phyloP scores from a whole-genome alignment of 1,140 invertebrate genomes.

The Polyergus mexicanus region DNA sequence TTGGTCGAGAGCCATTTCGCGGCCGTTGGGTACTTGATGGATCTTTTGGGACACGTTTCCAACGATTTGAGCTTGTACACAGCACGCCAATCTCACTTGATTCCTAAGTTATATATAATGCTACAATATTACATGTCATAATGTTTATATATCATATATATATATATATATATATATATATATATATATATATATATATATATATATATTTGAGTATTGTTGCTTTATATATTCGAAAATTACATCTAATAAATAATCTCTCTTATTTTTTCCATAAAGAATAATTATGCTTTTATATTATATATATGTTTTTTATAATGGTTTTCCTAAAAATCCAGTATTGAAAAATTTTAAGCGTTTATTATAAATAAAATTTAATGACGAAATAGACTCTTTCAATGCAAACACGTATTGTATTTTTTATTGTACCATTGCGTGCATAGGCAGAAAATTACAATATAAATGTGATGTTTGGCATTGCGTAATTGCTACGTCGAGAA shows the following conservation, averaged over 20 bases:
- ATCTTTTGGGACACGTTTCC: conserved; percentile 68
- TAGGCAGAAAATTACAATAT: conserved; percentile 65
- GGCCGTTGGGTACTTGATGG: conserved; percentile 73
- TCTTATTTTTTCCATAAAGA: not conserved
- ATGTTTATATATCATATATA: conserved; percentile 23
- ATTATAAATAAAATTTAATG: conserved; percentile 12
- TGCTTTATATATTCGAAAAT: conserved; percentile 3
- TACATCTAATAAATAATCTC: not conserved
- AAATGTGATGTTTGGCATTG: conserved; percentile 67
- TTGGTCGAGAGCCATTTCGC: conserved; percentile 73
- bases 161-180: not conserved
- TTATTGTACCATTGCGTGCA: not conserved
- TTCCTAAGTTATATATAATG: conserved; percentile 41
- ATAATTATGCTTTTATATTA: not conserved
- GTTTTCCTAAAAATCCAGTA: not conserved
- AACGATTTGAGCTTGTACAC: conserved; percentile 35
- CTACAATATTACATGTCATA: conserved; percentile 14
- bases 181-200: not conserved
- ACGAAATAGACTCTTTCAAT: conserved; percentile 22
- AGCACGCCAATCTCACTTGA: not conserved
- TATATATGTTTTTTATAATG: too few relatives aligned
- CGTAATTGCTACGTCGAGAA: conserved; percentile 59
- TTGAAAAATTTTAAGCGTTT: conserved; percentile 6
- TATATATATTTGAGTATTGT: not conserved
- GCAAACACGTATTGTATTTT: not conserved